phyloP scores from a whole-genome alignment of 2,113 vertebrate species.

The Calyptommatus sinebrachiatus region DNA sequence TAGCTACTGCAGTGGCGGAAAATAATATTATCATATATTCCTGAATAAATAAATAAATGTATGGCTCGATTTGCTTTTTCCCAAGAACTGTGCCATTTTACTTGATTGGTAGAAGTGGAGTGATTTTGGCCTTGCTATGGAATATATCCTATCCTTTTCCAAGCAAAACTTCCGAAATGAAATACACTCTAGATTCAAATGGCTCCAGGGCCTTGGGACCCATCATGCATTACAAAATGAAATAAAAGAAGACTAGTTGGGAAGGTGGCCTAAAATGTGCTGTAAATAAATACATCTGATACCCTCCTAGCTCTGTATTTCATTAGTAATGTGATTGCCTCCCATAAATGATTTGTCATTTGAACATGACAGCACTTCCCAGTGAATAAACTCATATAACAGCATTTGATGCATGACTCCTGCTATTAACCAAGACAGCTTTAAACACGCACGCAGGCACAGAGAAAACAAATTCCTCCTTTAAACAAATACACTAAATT shows the following conservation, averaged over 20 bases:
- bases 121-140: neutral
- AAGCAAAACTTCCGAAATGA: neutral
- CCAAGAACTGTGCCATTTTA: neutral
- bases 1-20: no score
- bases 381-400: neutral
- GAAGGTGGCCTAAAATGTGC: neutral
- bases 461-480: neutral
- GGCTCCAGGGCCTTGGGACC: no score
- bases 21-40: no score
- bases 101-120: no score
- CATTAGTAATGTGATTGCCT: neutral
- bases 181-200: neutral
- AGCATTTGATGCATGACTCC: conserved; percentile 1
- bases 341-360: conserved; percentile 12
- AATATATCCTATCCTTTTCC: neutral
- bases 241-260: conserved; percentile 14
- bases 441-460: neutral
- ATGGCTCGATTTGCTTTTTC: neutral
- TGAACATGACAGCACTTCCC: conserved; percentile 9
- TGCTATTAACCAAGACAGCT: conserved; percentile 9
- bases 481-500: neutral
- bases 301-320: neutral
- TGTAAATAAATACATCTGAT: conserved; percentile 7
- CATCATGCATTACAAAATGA: neutral
- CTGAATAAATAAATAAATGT: no score